Base-by-base conservation (phyloP, 2,888 invertebrate genomes). In the Helleia helle region DNA sequence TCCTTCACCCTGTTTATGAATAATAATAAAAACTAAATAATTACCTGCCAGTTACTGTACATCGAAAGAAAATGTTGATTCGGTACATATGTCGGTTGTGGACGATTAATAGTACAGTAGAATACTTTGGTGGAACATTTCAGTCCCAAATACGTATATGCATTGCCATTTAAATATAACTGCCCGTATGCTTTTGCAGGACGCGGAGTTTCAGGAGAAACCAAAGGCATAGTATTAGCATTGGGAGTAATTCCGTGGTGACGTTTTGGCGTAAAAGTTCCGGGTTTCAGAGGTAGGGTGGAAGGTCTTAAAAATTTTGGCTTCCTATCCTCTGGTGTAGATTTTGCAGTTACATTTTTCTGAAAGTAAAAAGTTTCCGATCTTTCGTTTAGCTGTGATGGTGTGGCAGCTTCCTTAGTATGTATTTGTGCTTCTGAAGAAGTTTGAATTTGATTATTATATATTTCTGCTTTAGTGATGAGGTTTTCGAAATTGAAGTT, bases 41-140 rank as follows among this genome's bases (percentile, higher is more conserved):
- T 86, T 65, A 92, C 91, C 84, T 92, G 91, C 94, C 97, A 98
- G 68, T 97, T 96, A 40, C 96, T 96, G 70, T 98, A 98, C 97
- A 98, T 98, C 28, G 97, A 97, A 40, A 97, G 79, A 56, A 93
- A 94, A 61, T 94, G 93, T 69, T 93, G 91, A 56, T 94, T 94
- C 1, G 92, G 93, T 43, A 97, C 95, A 67, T 97, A 97, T 68
- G 95, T 96, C 1, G 98, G 97, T 66, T 98, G 97, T 1, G 96
- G 94, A 53, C 95, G 91, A 70, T 96, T 95, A 36, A 97, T 87
- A 1, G 96, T 96, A 62, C 97, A 97, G 71, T 95, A 98, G 56
- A 95, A 96, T 43, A 93, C 91, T 66, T 93, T 91, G 1, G 96
- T 95, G 13, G 95, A 95, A 68, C 94, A 93, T 74, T 96, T 96